Evolutionary conservation across 2,888 invertebrate genomes (phyloP).

Genomic region (Rhopalosiphum nymphaeae): DNA sequence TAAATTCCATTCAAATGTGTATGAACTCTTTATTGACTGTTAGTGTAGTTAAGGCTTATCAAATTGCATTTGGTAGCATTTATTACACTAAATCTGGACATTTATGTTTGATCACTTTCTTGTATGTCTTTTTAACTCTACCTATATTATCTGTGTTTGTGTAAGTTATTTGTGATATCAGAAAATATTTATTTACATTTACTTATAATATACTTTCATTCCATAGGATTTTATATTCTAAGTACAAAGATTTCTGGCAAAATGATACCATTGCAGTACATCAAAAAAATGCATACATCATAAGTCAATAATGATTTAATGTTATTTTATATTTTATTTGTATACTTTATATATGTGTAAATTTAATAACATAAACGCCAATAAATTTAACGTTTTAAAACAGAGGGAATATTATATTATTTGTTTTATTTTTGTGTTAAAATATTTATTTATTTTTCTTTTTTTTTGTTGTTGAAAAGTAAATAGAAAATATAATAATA

Average conservation of each 20-base stretch:
- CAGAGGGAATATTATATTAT: neutral
- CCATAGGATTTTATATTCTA: neutral
- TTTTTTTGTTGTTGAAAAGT: neutral
- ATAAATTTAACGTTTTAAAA: neutral
- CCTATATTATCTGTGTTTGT: constrained; percentile 19
- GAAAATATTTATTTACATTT: neutral
- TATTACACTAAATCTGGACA: neutral
- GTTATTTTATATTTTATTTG: neutral
- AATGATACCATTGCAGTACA: neutral
- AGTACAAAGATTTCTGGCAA: neutral
- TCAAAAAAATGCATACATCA: neutral
- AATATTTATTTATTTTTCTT: neutral
- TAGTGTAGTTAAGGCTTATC: neutral
- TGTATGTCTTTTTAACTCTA: neutral
- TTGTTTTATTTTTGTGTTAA: neutral
- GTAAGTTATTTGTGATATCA: neutral
- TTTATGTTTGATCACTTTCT: neutral
- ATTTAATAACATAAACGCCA: neutral
- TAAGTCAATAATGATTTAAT: neutral
- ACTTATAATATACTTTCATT: neutral
- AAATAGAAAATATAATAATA: neutral
- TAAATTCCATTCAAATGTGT: constrained; percentile 15
- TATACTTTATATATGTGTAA: neutral
- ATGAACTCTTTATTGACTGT: constrained; percentile 14
- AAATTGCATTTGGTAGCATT: neutral